Conservation (phyloP, 2,888 invertebrate genomes). For the Julus scanicus region DNA sequence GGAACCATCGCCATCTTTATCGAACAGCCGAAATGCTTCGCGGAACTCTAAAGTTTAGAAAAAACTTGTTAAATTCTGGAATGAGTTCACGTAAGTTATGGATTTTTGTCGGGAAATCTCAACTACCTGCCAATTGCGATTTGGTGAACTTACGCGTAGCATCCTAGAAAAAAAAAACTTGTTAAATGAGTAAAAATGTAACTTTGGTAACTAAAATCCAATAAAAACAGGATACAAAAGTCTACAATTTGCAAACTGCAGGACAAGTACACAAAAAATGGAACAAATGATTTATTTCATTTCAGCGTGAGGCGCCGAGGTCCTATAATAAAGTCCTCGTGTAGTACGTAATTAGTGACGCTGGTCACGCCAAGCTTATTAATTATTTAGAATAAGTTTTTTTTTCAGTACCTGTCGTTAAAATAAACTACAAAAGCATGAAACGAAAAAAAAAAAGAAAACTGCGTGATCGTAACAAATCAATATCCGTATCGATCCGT, state of each 20-base stretch:
- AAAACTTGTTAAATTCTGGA: neutral
- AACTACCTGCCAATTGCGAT: slow-evolving; percentile 52
- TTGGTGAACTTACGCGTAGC: slow-evolving; percentile 51
- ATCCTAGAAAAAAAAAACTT: slow-evolving; percentile 49
- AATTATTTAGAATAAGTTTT: neutral
- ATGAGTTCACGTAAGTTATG: neutral
- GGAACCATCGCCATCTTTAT: slow-evolving; percentile 88
- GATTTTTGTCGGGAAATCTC: neutral
- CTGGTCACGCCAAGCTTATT: slow-evolving; percentile 14
- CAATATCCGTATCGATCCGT: neutral
- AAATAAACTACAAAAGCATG: neutral
- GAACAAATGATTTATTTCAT: neutral
- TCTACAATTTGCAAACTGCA: neutral
- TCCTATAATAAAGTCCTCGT: no score
- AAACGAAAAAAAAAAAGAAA: neutral
- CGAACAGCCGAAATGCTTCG: slow-evolving; percentile 86
- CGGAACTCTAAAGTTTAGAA: slow-evolving; percentile 56
- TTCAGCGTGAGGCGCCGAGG: neutral
- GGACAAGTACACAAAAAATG: neutral
- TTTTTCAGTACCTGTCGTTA: neutral
- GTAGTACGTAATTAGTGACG: neutral
- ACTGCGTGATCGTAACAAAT: neutral
- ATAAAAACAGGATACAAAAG: no score
- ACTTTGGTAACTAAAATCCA: no score
- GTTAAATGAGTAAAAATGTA: neutral